These are phyloP conservation scores for Argopecten irradians DNA, from an alignment of 1,140 invertebrate genomes.

Conservation along the genomic window DNA sequence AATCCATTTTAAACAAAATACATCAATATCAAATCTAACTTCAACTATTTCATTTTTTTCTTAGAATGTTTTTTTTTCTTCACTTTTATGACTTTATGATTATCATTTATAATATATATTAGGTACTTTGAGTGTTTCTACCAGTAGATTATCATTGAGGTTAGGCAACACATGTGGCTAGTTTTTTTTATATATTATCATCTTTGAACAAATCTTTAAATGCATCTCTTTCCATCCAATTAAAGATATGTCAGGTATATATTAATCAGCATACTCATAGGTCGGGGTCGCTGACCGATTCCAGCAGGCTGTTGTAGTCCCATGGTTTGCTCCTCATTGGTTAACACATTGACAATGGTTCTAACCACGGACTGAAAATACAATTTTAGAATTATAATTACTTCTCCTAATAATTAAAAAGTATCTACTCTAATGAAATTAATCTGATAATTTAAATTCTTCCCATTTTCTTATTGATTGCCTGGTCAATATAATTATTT, in stretches of 20 bases:
- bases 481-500: neutral
- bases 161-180: no score
- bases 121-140: no score
- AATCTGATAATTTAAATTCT: neutral
- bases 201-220: no score
- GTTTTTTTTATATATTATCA: no score
- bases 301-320: conserved; percentile 86
- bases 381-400: neutral
- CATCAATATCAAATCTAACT: neutral
- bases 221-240: no score
- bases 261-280: conserved; percentile 76
- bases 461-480: neutral
- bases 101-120: neutral
- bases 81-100: neutral
- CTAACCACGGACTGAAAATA: conserved; percentile 81
- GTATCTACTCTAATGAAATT: neutral
- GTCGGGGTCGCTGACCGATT: conserved; percentile 86
- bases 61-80: neutral
- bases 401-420: neutral
- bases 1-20: conserved; percentile 24
- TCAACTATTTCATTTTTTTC: neutral
- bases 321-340: conserved; percentile 84
- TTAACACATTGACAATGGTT: conserved; percentile 83
- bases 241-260: neutral
- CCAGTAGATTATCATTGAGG: no score